Evolutionary conservation across 2,113 vertebrate species (phyloP).

Genomic region (Mugil cephalus): DNA sequence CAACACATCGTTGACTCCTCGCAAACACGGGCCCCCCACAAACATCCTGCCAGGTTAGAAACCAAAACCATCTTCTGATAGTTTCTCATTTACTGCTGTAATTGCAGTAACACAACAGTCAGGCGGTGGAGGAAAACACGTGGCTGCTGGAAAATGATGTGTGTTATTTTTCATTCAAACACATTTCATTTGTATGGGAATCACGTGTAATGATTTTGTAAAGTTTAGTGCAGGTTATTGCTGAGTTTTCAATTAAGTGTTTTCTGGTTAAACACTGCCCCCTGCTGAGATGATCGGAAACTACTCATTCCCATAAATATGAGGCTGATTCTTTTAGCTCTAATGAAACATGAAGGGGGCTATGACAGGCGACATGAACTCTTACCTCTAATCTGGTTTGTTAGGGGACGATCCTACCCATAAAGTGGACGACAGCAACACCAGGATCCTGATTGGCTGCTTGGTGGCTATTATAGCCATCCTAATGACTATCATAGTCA

Average conservation of each 20-base stretch:
- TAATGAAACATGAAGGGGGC: not conserved
- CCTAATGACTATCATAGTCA: conserved; percentile 93
- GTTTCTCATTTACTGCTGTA: not conserved
- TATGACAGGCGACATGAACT: conserved; percentile 2
- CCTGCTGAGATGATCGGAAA: conserved; percentile 58
- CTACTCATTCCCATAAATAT: not conserved
- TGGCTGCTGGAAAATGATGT: no score
- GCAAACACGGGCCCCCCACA: conserved; percentile 84
- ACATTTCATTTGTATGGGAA: no score
- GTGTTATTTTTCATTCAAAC: no score
- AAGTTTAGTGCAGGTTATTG: not conserved
- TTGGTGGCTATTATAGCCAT: conserved; percentile 97
- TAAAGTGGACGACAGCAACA: conserved; percentile 96
- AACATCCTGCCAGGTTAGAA: conserved; percentile 80
- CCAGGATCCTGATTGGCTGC: conserved; percentile 94
- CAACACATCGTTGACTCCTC: conserved; percentile 89
- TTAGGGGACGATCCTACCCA: conserved; percentile 89
- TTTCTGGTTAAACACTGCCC: conserved; percentile 55
- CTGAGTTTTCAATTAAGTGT: not conserved
- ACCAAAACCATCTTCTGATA: not conserved
- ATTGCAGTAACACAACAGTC: not conserved
- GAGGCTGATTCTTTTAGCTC: not conserved
- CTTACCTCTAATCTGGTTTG: conserved; percentile 11
- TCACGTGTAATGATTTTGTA: no score
- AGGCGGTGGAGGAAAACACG: not conserved